These are phyloP conservation scores for Penaeus japonicus DNA, from an alignment of 1,140 invertebrate genomes.

Conservation along the genomic window DNA sequence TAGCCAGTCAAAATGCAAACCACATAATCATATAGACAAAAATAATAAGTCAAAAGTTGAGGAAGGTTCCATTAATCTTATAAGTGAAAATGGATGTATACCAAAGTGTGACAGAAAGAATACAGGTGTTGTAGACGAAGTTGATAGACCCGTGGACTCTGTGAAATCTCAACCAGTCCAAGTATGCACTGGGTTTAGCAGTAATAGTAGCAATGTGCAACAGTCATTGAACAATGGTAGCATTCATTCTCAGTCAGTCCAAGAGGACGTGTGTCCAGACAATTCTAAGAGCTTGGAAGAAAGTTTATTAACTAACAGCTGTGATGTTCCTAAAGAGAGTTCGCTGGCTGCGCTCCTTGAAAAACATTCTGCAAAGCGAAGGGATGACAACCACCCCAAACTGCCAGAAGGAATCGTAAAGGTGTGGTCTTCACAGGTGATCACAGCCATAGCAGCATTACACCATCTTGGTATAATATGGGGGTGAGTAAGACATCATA, in stretches of 20 bases:
- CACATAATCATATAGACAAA: not conserved
- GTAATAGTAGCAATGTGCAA: no score
- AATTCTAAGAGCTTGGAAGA: not conserved
- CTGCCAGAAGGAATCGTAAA: constrained; percentile 57
- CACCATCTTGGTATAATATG: constrained; percentile 54
- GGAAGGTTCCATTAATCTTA: not conserved
- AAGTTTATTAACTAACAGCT: not conserved
- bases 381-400: constrained; percentile 4
- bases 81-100: no score
- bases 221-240: no score
- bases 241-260: no score
- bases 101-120: no score
- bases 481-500: constrained; percentile 44
- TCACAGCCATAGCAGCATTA: constrained; percentile 43
- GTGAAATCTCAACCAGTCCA: no score
- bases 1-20: not conserved
- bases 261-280: not conserved
- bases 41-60: not conserved
- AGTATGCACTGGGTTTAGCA: no score
- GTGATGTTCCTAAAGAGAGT: not conserved
- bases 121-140: no score
- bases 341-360: constrained; percentile 35
- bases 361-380: constrained; percentile 38
- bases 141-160: no score
- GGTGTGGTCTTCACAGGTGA: constrained; percentile 53